phyloP scores from a whole-genome alignment of 2,888 invertebrate genomes.

The Heliconius erato region DNA sequence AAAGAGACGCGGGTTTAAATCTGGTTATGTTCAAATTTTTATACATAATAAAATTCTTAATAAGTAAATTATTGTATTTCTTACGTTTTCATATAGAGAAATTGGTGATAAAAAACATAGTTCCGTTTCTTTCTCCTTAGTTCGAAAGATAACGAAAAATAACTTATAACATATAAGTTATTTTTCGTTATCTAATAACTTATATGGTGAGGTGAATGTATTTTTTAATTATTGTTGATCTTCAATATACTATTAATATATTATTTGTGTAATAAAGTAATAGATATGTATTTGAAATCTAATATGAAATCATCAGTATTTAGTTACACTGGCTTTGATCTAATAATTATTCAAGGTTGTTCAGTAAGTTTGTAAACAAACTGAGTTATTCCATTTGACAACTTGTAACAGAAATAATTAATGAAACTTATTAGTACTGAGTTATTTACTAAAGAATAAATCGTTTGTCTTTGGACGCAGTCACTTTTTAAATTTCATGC shows the following conservation, averaged over 20 bases:
- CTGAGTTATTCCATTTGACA: slow-evolving; percentile 30
- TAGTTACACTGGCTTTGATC: slow-evolving; percentile 36
- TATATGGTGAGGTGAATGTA: too few species aligned
- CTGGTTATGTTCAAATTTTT: too few species aligned
- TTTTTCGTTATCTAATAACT: too few species aligned
- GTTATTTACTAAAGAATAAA: background rate
- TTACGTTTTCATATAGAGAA: too few species aligned
- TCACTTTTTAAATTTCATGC: background rate
- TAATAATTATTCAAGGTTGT: slow-evolving; percentile 32
- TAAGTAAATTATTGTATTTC: too few species aligned
- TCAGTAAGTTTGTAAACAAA: slow-evolving; percentile 34
- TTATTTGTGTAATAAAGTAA: background rate
- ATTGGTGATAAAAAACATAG: too few species aligned
- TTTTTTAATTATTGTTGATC: too few species aligned
- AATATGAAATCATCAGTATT: slow-evolving; percentile 15
- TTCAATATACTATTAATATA: background rate
- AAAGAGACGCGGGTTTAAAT: too few species aligned
- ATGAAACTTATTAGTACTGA: slow-evolving; percentile 1
- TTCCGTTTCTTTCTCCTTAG: too few species aligned
- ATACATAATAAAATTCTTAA: too few species aligned
- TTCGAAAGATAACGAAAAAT: too few species aligned
- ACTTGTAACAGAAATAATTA: slow-evolving; percentile 12
- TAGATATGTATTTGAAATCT: background rate
- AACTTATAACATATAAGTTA: too few species aligned
- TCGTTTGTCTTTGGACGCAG: background rate